Percentiles rank a stretch among this genome's conserved stretches.
These are phyloP conservation scores for Hyperoplus lanceolatus DNA, from an alignment of 2,797 vertebrate species.

Conservation along the genomic window DNA sequence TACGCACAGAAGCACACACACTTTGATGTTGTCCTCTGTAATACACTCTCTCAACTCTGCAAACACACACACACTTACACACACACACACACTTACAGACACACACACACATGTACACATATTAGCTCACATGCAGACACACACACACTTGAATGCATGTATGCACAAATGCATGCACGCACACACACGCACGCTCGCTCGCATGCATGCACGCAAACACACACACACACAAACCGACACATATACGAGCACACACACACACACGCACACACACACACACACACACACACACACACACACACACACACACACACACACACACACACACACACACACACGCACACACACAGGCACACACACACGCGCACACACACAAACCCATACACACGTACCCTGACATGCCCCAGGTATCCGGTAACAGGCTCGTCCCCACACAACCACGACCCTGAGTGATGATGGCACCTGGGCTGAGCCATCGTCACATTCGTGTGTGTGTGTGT, in stretches of 20 bases:
- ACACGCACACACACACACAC: not conserved
- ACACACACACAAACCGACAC: not conserved
- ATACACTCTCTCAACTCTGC: too few relatives aligned
- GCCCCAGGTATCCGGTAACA: slow-evolving; percentile 49
- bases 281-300: not conserved
- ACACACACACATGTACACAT: too few relatives aligned
- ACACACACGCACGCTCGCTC: not conserved
- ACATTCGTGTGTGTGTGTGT: slow-evolving; percentile 26
- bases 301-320: not conserved
- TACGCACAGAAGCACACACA: too few relatives aligned
- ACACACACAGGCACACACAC: not conserved
- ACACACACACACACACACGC: too few relatives aligned
- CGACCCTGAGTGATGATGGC: slow-evolving; percentile 36
- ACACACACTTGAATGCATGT: too few relatives aligned
- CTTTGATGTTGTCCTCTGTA: too few relatives aligned
- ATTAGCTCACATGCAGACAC: too few relatives aligned
- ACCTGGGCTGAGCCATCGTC: slow-evolving; percentile 30
- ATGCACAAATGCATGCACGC: not conserved
- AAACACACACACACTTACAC: too few relatives aligned
- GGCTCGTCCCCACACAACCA: slow-evolving; percentile 32
- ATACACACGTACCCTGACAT: not conserved
- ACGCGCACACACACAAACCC: slow-evolving; percentile 19
- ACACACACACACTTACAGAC: too few relatives aligned
- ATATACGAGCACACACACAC: slow-evolving; percentile 6
- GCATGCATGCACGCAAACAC: not conserved